Conservation (phyloP, 2,888 invertebrate species). For the Pycnomerus fuliginosus region DNA sequence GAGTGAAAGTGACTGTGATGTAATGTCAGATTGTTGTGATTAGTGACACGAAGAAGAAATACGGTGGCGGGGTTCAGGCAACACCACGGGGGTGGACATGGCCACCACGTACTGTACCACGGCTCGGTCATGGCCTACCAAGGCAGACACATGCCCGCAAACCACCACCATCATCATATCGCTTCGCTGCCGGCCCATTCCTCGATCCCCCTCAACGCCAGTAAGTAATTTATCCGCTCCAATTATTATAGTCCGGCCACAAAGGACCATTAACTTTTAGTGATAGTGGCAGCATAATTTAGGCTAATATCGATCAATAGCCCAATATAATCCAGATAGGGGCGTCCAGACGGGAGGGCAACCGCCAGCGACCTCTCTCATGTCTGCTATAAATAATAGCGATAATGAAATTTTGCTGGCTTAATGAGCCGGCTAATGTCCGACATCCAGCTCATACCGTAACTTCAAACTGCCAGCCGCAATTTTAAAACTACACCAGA, state of each 20-base stretch:
- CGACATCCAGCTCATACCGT: conserved; percentile 15
- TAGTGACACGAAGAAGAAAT: conserved; percentile 39
- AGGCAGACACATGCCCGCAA: conserved; percentile 45
- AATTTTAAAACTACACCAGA: too few species aligned
- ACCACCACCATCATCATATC: conserved; percentile 47
- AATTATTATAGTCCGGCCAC: conserved; percentile 33
- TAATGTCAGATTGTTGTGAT: conserved; percentile 17
- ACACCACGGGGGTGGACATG: conserved; percentile 46
- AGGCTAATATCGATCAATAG: conserved; percentile 38
- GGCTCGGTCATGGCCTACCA: conserved; percentile 48
- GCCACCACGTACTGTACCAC: conserved; percentile 52
- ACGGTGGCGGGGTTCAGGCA: conserved; percentile 53
- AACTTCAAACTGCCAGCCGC: too few species aligned
- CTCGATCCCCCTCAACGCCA: conserved; percentile 45
- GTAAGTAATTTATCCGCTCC: conserved; percentile 40
- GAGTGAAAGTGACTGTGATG: too few species aligned
- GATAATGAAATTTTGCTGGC: conserved; percentile 35
- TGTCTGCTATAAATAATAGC: conserved; percentile 34
- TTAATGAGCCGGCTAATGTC: conserved; percentile 39
- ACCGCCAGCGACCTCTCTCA: conserved; percentile 32
- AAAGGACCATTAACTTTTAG: conserved; percentile 45
- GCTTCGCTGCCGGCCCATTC: conserved; percentile 36
- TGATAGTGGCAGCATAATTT: conserved; percentile 38
- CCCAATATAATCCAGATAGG: conserved; percentile 32
- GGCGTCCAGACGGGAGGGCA: conserved; percentile 33